Base-by-base conservation (phyloP, 2,113 vertebrate species). In the Rhabdomys dilectus region DNA sequence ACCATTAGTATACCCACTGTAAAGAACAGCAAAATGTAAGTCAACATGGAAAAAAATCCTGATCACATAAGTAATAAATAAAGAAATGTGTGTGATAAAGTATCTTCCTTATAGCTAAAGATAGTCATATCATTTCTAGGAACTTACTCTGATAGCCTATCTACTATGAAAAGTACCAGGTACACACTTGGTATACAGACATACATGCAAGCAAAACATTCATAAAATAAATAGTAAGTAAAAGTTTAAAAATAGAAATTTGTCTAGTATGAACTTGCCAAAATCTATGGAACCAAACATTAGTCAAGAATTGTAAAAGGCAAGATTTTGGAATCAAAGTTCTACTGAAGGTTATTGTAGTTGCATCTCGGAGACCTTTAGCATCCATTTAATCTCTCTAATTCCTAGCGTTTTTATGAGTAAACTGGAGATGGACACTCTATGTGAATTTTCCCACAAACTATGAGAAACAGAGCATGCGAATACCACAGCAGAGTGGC, bases 11-110 rank as follows among this genome's bases (percentile, higher is more conserved):
- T 85, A 64, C 48, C 11, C 4, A 77, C 48, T 58, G 1, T 31
- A 66, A 48, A 95, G 22, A 90, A 31, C 19, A 89, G 42, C 8
- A 76, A 60, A 72, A 22, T 84, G 2, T 95, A 72, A 86, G 36
- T 73, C 51, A 89, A 17, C 7, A 3, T 29, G 21, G 45, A 66
- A n/a, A 66, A n/a, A 75, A 45, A 29, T 45, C 26, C 12, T 7
- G n/a, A 34, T 73, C 80, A 72, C 31, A 86, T 78, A 73, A 19
- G 10, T 29, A 5, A 45, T 64, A 16, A 15, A 7, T 58, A 10
- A 64, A n/a, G 29, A 11, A 0, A 3, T 60, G 45, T 6, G 6
- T 39, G 6, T 26, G 8, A 39, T 0, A 29, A 53, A 12, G 0
- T 45, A 15, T 48, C 72, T 62, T 78, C 56, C 34, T 66, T 34